phyloP scores from a whole-genome alignment of 2,797 vertebrate genomes.

The Synaphobranchus kaupii region DNA sequence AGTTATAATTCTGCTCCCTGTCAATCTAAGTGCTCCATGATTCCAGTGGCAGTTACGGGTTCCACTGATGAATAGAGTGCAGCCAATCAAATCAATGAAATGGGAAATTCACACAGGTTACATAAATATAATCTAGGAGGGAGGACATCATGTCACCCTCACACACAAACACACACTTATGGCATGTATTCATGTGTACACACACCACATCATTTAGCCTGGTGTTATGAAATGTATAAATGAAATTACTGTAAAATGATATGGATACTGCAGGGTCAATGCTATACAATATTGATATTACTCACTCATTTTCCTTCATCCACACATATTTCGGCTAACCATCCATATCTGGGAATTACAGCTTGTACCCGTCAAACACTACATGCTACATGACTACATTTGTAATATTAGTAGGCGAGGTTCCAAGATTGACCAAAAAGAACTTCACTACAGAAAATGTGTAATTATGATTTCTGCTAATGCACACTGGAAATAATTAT shows the following conservation, averaged over 20 bases:
- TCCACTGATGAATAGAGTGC: slow-evolving; percentile 23
- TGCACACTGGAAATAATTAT: neutral
- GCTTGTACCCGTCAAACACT: neutral
- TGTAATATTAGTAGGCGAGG: neutral
- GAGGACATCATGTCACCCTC: neutral
- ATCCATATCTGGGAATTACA: neutral
- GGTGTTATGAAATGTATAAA: neutral
- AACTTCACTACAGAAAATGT: neutral
- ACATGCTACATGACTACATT: neutral
- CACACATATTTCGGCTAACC: neutral
- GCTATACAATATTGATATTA: neutral
- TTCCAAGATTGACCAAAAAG: neutral
- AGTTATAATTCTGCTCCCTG: neutral
- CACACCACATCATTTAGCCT: neutral
- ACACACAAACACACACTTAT: neutral
- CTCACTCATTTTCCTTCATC: neutral
- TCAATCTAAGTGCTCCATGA: slow-evolving; percentile 4
- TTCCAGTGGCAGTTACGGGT: slow-evolving; percentile 16
- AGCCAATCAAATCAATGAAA: neutral
- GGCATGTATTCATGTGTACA: neutral
- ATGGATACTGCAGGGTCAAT: neutral
- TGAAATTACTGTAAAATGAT: neutral
- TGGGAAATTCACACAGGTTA: neutral
- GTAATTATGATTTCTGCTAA: neutral
- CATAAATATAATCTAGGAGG: neutral